Evolutionary conservation across 2,113 vertebrate genomes (phyloP).

Genomic region (Perccottus glenii): DNA sequence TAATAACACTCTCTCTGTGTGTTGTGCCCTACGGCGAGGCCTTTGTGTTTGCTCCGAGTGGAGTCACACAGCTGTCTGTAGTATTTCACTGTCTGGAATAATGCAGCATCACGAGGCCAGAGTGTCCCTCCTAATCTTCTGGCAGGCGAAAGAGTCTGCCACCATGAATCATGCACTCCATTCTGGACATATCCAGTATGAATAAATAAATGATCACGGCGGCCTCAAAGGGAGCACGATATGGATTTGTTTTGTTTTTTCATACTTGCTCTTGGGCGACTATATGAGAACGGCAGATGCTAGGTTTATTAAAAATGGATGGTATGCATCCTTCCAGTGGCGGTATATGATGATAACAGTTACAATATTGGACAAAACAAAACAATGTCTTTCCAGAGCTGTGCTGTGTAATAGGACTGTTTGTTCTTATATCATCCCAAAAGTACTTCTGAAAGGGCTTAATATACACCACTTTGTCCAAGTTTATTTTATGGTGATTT

Average conservation of each 20-base stretch:
- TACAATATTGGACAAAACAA: background rate
- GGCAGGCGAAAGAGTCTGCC: constrained; percentile 41
- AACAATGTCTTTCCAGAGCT: constrained; percentile 8
- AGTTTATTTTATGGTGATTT: constrained; percentile 29
- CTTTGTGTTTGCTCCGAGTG: constrained; percentile 53
- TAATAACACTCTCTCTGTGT: constrained; percentile 45
- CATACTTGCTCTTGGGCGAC: constrained; percentile 2
- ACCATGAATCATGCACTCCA: constrained; percentile 42
- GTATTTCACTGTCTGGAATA: constrained; percentile 65
- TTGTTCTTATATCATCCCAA: constrained; percentile 11
- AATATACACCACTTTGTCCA: constrained; percentile 27
- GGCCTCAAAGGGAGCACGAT: constrained; percentile 6
- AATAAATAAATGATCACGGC: constrained; percentile 54
- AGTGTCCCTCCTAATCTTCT: constrained; percentile 63
- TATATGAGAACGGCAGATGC: background rate
- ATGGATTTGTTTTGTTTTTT: constrained; percentile 10
- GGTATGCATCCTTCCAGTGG: constrained; percentile 6
- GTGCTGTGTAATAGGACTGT: background rate
- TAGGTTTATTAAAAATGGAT: constrained; percentile 27
- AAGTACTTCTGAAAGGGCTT: constrained; percentile 4
- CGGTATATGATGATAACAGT: constrained; percentile 10
- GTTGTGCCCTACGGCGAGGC: constrained; percentile 28
- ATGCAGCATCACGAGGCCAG: constrained; percentile 56
- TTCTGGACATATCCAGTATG: constrained; percentile 22
- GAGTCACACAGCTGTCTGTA: constrained; percentile 68